Evolutionary conservation across 2,888 invertebrate species (phyloP), one percentile per base, ranked within the genome.

Genomic region (Amiota minor): DNA sequence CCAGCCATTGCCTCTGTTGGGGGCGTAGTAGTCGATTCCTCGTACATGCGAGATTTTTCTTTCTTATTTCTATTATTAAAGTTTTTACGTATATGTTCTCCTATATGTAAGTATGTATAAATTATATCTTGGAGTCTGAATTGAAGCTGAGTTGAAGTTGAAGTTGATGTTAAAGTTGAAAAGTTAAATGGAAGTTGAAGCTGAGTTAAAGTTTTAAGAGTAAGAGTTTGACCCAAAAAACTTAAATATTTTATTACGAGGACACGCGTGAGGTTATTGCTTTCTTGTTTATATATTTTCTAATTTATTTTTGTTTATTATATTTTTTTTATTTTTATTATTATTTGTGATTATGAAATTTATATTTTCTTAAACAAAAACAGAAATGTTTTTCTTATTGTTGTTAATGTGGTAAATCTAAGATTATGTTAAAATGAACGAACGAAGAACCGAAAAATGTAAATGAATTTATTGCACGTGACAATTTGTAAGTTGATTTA

Each of bases 1-100:
- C 50, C 81, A 77, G 85, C 85, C 88, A 86, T 86, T 83, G 83
- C 86, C 71, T 86, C 84, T 70, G 84, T 83, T 75, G 80, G 67
- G 18, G 67, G 83, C 11, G 20, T 59, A 53, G 67, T 84, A 35
- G 35, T 35, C 69, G 86, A 82, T 72, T 82, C 82, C 75, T 84
- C 86, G 80, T 85, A 86, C 84, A 83, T 83, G 61, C 46, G 35
- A 16, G 53, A 11, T 12, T 12, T 35, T 35, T 35, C 35, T 35
- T 35, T 35, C 6, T 35, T 35, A 6, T 20, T 14, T 62, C 4
- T 45, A 35, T n/a, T 45, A 23, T n/a, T 45, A 23, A 62, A 35
- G 23, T 62, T 62, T 18, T n/a, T n/a, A n/a, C n/a, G 35, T 35
- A 35, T 35, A 35, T 35, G 35, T 2, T 23, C 23, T 3, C 3